A percentile compares a stretch with the other conserved stretches of the same genome.
phyloP scores from a whole-genome alignment of 2,113 vertebrate species.

The Vicugna pacos region DNA sequence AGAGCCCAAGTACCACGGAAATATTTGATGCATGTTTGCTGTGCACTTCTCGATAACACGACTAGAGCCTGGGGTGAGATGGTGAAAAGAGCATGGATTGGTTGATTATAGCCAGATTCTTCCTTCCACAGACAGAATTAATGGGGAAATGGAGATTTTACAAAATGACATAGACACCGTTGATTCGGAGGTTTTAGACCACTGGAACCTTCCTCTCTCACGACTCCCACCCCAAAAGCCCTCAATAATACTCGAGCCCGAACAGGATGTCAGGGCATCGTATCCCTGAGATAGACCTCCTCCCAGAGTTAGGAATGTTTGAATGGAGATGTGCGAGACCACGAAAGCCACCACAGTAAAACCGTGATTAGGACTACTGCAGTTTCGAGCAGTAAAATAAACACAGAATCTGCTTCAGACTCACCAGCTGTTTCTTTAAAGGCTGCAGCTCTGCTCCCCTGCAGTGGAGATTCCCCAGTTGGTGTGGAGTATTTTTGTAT shows the following conservation, averaged over 20 bases:
- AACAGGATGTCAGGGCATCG: neutral
- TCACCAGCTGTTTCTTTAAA: neutral
- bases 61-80: neutral
- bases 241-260: neutral
- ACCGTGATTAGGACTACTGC: neutral
- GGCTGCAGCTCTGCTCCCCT: neutral
- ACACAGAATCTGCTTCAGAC: neutral
- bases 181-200: neutral
- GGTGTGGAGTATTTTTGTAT: neutral
- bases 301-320: neutral
- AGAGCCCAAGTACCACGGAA: fast-evolving
- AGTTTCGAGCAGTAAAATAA: neutral
- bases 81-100: fast-evolving
- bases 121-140: neutral
- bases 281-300: neutral
- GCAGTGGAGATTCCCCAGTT: neutral
- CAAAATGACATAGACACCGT: neutral
- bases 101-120: neutral
- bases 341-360: neutral
- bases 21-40: neutral
- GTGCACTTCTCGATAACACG: neutral
- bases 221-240: neutral
- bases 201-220: neutral
- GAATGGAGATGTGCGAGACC: neutral
- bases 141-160: neutral